phyloP scores from a whole-genome alignment of 2,888 invertebrate species.

The Zelleria hepariella region DNA sequence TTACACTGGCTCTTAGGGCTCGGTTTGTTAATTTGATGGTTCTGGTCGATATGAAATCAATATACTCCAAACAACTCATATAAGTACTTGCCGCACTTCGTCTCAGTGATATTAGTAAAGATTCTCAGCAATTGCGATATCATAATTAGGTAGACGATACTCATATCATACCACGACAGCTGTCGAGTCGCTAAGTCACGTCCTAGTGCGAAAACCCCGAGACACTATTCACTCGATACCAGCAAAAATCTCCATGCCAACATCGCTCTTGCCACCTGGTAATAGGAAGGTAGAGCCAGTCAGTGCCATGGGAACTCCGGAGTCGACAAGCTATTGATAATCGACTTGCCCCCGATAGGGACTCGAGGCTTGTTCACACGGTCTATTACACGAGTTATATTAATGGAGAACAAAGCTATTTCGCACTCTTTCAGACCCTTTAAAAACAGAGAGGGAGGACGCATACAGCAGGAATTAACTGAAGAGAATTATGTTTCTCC shows the following conservation, averaged over 20 bases:
- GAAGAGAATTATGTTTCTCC: background rate
- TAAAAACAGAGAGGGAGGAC: background rate
- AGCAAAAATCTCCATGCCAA: background rate
- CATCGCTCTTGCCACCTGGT: background rate
- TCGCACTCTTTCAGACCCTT: background rate
- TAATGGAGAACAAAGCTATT: background rate
- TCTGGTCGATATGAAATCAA: background rate
- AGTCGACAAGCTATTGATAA: constrained; percentile 40
- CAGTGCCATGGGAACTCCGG: background rate
- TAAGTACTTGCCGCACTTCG: background rate
- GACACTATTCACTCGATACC: background rate
- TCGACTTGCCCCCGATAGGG: constrained; percentile 41
- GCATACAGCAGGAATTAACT: background rate
- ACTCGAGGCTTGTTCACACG: constrained; percentile 54
- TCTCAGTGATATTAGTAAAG: background rate
- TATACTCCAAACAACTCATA: background rate
- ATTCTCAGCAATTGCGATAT: constrained; percentile 2
- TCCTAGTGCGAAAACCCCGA: constrained; percentile 34
- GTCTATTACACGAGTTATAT: constrained; percentile 16
- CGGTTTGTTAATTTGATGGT: background rate
- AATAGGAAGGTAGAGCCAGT: background rate
- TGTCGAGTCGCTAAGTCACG: constrained; percentile 32
- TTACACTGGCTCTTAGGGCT: background rate
- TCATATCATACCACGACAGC: background rate
- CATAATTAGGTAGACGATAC: too few species aligned